A percentile compares a stretch with the other conserved stretches of the same genome.
phyloP scores from a whole-genome alignment of 2,888 invertebrate genomes.

The Malacosoma neustria region DNA sequence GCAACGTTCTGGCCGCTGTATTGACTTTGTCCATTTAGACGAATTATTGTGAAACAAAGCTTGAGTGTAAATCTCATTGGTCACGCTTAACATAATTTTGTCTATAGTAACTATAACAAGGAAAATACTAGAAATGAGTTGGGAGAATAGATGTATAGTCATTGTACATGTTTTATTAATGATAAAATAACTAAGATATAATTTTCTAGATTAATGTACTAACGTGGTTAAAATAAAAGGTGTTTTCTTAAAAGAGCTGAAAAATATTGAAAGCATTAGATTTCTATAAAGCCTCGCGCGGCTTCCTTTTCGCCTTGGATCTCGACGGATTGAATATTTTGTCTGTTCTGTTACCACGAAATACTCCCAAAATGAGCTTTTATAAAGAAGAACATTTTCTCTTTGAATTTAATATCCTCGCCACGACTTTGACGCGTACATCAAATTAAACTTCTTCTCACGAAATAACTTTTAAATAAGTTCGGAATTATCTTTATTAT shows the following conservation, averaged over 20 bases:
- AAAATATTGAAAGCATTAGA: background rate
- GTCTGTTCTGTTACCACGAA: background rate
- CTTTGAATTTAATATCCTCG: background rate
- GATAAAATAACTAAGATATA: too few relatives aligned
- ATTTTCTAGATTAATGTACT: too few relatives aligned
- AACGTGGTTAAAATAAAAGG: too few relatives aligned
- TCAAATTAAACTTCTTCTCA: background rate
- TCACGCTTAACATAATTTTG: too few relatives aligned
- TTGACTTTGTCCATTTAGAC: too few relatives aligned
- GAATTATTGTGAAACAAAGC: too few relatives aligned
- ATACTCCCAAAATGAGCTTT: background rate
- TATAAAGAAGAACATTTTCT: background rate
- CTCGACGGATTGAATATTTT: slow-evolving; percentile 1
- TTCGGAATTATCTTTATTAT: background rate
- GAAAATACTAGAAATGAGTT: too few relatives aligned
- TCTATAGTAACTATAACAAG: too few relatives aligned
- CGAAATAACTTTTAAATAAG: background rate
- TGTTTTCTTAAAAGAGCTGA: background rate
- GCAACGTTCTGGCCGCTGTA: too few relatives aligned
- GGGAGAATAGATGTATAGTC: too few relatives aligned
- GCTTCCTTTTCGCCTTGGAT: background rate
- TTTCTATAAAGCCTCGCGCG: background rate
- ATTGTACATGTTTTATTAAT: too few relatives aligned
- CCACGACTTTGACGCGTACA: background rate
- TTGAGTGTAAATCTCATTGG: too few relatives aligned